These are phyloP conservation scores for human (Homo sapiens) DNA, from an alignment of 2,113 vertebrate species.

Conservation along the genomic window GRCh38 chr15:52975501-52976000, in stretches of 20 bases:
- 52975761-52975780: background rate
- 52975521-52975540: background rate
- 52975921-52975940: background rate
- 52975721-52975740: background rate
- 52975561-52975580: background rate
- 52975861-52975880: background rate
- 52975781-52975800: background rate
- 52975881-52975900: background rate
- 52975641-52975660: background rate
- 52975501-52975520: background rate
- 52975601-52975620: slow-evolving; percentile 27
- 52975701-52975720: background rate
- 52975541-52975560: background rate
- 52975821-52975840: background rate
- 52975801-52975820: background rate
- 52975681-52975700: background rate
- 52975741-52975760: background rate
- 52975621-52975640: background rate
- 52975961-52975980: background rate
- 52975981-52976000: background rate
- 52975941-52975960: background rate
- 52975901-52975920: background rate
- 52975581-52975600: background rate
- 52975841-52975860: slow-evolving; percentile 12
- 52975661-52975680: background rate